phyloP scores from a whole-genome alignment of 2,888 invertebrate genomes.

The Polymixis flavicincta region DNA sequence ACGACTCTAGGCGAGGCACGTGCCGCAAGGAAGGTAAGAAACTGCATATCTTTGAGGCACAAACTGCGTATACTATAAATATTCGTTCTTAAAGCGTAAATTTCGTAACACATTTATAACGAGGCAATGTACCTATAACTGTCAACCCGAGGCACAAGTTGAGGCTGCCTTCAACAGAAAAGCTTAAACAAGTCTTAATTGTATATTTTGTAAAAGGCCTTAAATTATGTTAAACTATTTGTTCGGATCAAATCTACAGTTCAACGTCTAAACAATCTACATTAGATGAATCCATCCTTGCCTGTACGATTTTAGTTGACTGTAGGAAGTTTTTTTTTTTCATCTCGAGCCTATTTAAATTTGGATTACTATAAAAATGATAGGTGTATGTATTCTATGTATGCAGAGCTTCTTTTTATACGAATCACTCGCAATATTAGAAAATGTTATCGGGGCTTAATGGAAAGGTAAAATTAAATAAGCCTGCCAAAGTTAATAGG shows the following conservation, averaged over 20 bases:
- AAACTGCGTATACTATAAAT: constrained; percentile 22
- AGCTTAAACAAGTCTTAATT: constrained; percentile 29
- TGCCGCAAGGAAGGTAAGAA: constrained; percentile 3
- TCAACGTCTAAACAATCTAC: constrained; percentile 45
- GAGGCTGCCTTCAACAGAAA: constrained; percentile 34
- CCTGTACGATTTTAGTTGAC: constrained; percentile 9
- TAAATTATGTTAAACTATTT: constrained; percentile 48
- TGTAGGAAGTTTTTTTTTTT: constrained; percentile 3
- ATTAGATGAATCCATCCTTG: constrained; percentile 27
- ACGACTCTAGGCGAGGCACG: constrained; percentile 25
- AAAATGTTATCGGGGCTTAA: not conserved
- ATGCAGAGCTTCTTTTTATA: not conserved
- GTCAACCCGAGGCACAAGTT: constrained; percentile 12
- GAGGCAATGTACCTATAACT: constrained; percentile 11
- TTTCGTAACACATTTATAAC: not conserved
- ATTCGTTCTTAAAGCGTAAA: constrained; percentile 5
- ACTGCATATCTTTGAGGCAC: constrained; percentile 20
- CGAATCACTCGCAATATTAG: constrained; percentile 9
- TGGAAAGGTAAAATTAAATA: not conserved
- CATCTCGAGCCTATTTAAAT: not conserved
- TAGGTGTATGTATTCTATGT: not conserved
- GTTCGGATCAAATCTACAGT: constrained; percentile 49
- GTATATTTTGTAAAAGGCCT: constrained; percentile 45
- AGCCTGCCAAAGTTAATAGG: not conserved
- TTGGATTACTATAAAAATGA: constrained; percentile 2